These are phyloP conservation scores for Anastrepha obliqua DNA, from an alignment of 1,140 invertebrate genomes.

Conservation along the genomic window DNA sequence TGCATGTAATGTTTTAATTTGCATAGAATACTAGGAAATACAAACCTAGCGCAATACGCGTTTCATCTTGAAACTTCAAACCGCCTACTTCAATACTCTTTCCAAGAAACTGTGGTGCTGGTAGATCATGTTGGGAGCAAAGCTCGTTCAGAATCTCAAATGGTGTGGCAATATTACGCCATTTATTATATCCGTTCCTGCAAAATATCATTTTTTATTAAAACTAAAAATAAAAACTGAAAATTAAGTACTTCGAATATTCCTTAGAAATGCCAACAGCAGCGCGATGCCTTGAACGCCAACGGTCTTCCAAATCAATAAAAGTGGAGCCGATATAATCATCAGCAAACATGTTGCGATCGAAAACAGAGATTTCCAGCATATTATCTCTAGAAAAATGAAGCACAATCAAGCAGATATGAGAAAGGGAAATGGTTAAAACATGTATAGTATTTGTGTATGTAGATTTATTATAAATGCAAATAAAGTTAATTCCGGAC, in stretches of 20 bases:
- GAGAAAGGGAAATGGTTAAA: no score
- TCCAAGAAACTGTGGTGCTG: slow-evolving; percentile 74
- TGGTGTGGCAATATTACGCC: slow-evolving; percentile 86
- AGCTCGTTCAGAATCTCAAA: slow-evolving; percentile 83
- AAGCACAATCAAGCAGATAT: no score
- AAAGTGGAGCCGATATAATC: slow-evolving; percentile 90
- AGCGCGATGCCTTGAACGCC: slow-evolving; percentile 86
- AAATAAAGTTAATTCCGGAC: no score
- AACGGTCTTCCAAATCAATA: slow-evolving; percentile 92
- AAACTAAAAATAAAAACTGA: neutral
- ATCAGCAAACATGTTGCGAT: slow-evolving; percentile 84
- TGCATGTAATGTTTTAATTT: no score
- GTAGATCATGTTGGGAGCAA: slow-evolving; percentile 81
- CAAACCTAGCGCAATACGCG: slow-evolving; percentile 59
- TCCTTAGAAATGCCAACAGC: slow-evolving; percentile 83
- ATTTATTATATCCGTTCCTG: slow-evolving; percentile 83
- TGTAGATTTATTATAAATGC: no score
- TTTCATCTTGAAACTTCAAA: slow-evolving; percentile 67
- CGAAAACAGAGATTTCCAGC: slow-evolving; percentile 84
- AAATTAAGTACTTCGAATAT: slow-evolving; percentile 79
- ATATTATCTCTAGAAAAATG: slow-evolving; percentile 78
- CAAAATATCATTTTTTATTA: neutral
- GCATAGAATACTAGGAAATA: neutral
- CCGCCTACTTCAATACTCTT: slow-evolving; percentile 67
- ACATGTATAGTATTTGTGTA: no score